Base-by-base conservation (phyloP, 2,888 invertebrate genomes). In the Lithosia quadra region DNA sequence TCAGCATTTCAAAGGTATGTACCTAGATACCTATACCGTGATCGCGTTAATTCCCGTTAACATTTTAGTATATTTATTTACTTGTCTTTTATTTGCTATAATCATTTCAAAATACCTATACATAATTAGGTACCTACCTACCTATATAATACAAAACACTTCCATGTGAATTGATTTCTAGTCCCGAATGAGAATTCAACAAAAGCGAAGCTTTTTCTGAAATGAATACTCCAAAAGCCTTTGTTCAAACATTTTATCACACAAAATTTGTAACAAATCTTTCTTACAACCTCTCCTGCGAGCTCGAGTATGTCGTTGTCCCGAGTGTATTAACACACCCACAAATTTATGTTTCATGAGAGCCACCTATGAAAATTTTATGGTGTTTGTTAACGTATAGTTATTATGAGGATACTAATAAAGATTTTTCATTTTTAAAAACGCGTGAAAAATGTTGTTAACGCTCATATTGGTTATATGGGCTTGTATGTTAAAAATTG, bases 361-460 rank as follows among this genome's bases (percentile, higher is more conserved):
- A 86, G 84, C 83, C 82, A 85, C 85, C 89, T 90, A 89, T 88
- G 88, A 89, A 88, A 84, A 84, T 89, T 89, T 89, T 87, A 90
- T 84, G 80, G 82, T 78, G 72, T 85, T 86, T 86, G 83, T 88
- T 87, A 85, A 86, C 86, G 18, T 87, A 85, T 84, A n/a, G 22
- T 49, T 49, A 49, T 67, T 8, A 58, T 61, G 78, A 75, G 86
- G 86, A 83, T 86, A 82, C 78, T 83, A 80, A 85, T 86, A 87
- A 86, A 86, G 80, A 79, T 80, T 86, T 84, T 84, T 79, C 77
- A 63, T 67, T 28, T 69, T 73, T 75, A 69, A 57, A n/a, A 68
- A 64, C 63, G 55, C 11, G 60, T 62, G 74, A 79, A 77, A 76
- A 68, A 70, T 64, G 60, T 65, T 79, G 65, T 73, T 65, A 62